Evolutionary conservation across 2,113 vertebrate species (phyloP).

Genomic region (Ornithorhynchus anatinus): DNA sequence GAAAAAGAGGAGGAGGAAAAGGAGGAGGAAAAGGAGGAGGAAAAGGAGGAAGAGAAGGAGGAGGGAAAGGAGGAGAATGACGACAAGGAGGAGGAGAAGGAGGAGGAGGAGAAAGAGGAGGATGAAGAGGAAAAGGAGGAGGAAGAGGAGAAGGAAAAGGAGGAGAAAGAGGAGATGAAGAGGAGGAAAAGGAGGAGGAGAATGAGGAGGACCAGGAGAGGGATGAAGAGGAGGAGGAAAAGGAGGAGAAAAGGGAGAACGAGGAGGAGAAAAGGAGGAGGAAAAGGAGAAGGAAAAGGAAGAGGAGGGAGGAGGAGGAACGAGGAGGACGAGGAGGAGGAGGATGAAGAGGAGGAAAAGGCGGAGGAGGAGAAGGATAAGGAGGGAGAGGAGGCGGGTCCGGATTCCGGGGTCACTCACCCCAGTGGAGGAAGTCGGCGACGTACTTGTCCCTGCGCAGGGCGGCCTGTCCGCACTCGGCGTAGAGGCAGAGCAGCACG

Average conservation of each 20-base stretch:
- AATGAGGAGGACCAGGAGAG: neutral
- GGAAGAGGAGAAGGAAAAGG: neutral
- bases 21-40: too few species aligned
- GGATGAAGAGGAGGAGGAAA: neutral
- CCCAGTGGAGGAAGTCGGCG: constrained; percentile 93
- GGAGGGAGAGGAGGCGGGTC: neutral
- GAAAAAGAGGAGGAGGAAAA: too few species aligned
- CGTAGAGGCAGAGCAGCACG: constrained; percentile 87
- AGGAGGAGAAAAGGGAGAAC: neutral
- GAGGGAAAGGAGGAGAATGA: too few species aligned
- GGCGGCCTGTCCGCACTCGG: constrained; percentile 83
- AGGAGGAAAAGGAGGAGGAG: constrained; percentile 3
- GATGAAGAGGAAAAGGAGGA: neutral
- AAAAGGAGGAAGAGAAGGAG: too few species aligned
- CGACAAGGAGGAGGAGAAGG: too few species aligned
- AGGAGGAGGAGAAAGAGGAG: too few species aligned
- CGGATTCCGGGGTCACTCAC: constrained; percentile 73
- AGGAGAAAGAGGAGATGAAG: neutral
- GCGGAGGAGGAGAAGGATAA: neutral
- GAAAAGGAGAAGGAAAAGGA: neutral
- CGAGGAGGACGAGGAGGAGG: too few species aligned
- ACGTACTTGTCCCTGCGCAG: constrained; percentile 91
- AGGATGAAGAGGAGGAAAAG: too few species aligned
- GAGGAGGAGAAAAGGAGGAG: neutral
- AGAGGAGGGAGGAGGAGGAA: neutral